phyloP scores from a whole-genome alignment of 2,113 vertebrate genomes.

The Ardeotis arabs region DNA sequence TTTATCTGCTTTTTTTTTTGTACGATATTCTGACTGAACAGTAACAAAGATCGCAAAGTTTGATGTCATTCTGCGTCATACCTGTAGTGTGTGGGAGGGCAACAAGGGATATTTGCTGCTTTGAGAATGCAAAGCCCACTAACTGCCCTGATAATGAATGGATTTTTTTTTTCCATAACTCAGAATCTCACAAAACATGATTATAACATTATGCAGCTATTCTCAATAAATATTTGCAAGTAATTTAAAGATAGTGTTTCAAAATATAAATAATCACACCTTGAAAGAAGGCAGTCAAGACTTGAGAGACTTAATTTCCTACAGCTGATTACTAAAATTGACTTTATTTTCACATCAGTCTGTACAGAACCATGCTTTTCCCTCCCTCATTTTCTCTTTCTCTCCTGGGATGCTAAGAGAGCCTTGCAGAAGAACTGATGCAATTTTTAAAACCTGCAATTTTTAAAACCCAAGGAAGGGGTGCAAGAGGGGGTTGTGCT shows the following conservation, averaged over 20 bases:
- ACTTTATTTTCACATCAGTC: background rate
- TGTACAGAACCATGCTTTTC: background rate
- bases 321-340: background rate
- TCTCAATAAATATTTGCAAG: background rate
- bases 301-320: background rate
- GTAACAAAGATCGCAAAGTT: background rate
- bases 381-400: background rate
- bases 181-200: background rate
- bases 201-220: background rate
- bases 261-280: background rate
- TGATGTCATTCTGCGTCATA: background rate
- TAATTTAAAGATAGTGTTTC: background rate
- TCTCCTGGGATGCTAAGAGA: background rate
- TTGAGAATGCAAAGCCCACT: background rate
- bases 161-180: background rate
- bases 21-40: background rate
- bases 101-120: background rate
- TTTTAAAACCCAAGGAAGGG: background rate
- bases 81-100: background rate
- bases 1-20: background rate
- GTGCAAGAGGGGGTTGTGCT: background rate
- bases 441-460: background rate
- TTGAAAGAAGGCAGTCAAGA: background rate
- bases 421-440: background rate
- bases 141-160: background rate